Base-by-base conservation (phyloP, 2,113 vertebrate species). In the Tylochromis polylepis region DNA sequence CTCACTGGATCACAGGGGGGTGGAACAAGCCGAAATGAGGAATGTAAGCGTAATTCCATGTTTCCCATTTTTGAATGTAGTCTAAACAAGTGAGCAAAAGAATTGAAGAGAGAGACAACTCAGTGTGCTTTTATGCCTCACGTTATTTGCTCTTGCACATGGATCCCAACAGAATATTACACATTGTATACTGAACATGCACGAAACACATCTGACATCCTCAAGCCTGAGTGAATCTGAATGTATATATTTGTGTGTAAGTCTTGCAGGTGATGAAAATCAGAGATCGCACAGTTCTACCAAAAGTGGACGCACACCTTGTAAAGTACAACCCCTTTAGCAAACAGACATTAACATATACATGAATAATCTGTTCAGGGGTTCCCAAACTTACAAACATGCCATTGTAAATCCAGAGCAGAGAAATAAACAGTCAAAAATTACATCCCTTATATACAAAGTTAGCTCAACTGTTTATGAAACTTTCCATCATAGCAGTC, bases 41-140 rank as follows among this genome's bases (percentile, higher is more conserved):
- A 96, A 96, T 95, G 93, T 90, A 88, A 92, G 88, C 87, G 87
- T 94, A 94, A 96, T 96, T 96, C 95, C 91, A 94, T 83, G 90
- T 94, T 96, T 96, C 94, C 89, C 87, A 88, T 94, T 95, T 96
- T 94, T 95, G 94, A 96, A 92, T 95, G 92, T 90, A 92, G 87
- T 94, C 92, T 95, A 95, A 95, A 96, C 93, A 94, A 93, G 85
- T 77, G 81, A 90, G 83, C 58, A 80, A 89, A 90, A 82, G 81
- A 82, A 83, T 87, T 14, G 51, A 89, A 36, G 55, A 86, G 31
- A 84, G 78, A 82, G 14, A 36, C n/a, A 51, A 60, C 55, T 20
- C 85, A 83, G 88, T 86, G 55, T 5, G 18, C 85, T 79, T 8
- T 60, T 14, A 77, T 36, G 59, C 31, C 81, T 82, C 83, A 88